Percentiles rank a stretch among this genome's conserved stretches.
These are phyloP conservation scores for Folsomia manolachei DNA, from an alignment of 2,888 invertebrate genomes.

Conservation along the genomic window DNA sequence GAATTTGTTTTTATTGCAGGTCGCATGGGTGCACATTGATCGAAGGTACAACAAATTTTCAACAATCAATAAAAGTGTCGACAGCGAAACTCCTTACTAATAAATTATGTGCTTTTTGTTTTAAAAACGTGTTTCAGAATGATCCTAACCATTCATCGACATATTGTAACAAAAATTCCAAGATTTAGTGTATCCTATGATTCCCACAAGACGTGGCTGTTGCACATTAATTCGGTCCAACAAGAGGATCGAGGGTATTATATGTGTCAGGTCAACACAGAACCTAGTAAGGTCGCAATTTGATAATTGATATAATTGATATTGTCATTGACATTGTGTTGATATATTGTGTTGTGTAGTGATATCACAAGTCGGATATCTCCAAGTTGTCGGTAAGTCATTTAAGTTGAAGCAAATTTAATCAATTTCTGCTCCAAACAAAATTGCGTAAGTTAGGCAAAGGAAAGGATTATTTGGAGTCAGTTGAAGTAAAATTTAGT, in stretches of 20 bases:
- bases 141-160: constrained; percentile 87
- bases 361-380: constrained; percentile 90
- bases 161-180: constrained; percentile 86
- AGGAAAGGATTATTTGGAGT: too few relatives aligned
- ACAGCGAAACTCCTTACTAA: not conserved
- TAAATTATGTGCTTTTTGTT: too few relatives aligned
- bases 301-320: too few relatives aligned
- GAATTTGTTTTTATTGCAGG: constrained; percentile 59
- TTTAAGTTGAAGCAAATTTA: not conserved
- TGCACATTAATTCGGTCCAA: constrained; percentile 87
- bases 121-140: constrained; percentile 56
- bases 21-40: constrained; percentile 93
- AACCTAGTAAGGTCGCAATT: too few relatives aligned
- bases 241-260: constrained; percentile 75
- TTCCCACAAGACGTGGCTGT: constrained; percentile 86
- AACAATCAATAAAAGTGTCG: too few relatives aligned
- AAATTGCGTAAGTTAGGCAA: too few relatives aligned
- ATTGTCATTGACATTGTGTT: too few relatives aligned
- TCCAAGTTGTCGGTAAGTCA: constrained; percentile 84
- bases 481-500: too few relatives aligned
- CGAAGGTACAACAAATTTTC: constrained; percentile 64
- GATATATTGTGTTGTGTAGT: too few relatives aligned
- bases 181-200: constrained; percentile 86
- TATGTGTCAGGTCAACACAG: constrained; percentile 87
- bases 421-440: not conserved